These are phyloP conservation scores for Actenoides hombroni DNA, from an alignment of 2,113 vertebrate genomes.

Conservation along the genomic window DNA sequence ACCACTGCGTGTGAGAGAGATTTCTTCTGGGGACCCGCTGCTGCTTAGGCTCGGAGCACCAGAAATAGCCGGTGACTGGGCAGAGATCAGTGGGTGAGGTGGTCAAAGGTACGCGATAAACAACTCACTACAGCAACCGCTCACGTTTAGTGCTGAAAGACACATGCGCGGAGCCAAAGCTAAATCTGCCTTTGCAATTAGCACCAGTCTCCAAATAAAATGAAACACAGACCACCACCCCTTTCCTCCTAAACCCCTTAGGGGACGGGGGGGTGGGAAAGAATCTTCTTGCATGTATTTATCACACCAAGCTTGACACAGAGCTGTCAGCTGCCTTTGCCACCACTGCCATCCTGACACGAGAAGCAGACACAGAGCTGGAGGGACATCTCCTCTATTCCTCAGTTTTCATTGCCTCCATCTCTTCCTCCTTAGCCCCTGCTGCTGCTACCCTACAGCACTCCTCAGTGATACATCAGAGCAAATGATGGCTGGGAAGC, in stretches of 20 bases:
- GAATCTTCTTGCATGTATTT: background rate
- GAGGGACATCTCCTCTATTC: background rate
- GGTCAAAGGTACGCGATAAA: background rate
- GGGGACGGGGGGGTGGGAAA: fast-evolving
- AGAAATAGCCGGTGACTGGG: background rate
- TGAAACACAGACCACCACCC: background rate
- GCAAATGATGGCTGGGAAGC: background rate
- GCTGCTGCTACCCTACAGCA: background rate
- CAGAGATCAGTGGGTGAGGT: constrained; percentile 2
- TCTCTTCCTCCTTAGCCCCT: background rate
- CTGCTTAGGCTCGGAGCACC: background rate
- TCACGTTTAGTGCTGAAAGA: background rate
- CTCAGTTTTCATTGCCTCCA: background rate
- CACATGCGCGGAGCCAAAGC: fast-evolving
- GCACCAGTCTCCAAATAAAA: background rate
- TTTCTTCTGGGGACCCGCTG: background rate
- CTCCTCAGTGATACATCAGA: fast-evolving
- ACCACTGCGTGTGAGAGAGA: fast-evolving
- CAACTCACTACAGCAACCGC: too few species aligned
- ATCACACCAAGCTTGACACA: background rate
- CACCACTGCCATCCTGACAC: background rate
- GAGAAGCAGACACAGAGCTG: background rate
- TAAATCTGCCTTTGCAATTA: background rate
- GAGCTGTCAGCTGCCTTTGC: background rate
- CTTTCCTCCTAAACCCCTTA: background rate